Base-by-base conservation (phyloP, 2,888 invertebrate genomes). In the Caenorhabditis macrosperma region DNA sequence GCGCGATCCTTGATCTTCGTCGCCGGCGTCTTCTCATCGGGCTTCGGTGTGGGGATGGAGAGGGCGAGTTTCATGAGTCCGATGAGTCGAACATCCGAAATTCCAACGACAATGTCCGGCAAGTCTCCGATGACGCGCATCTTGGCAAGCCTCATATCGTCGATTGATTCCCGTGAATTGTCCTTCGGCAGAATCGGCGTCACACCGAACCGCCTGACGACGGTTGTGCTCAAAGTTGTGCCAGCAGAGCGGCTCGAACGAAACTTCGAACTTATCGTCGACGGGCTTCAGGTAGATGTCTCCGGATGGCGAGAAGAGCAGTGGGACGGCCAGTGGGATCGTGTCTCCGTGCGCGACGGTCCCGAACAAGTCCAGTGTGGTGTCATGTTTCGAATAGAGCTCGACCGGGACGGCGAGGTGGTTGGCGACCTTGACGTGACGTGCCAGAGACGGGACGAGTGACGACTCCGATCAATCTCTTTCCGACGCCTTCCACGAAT, bases 91-190 rank as follows among this genome's bases (percentile, higher is more conserved):
- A 89, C 86, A 84, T 93, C 93, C 12, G 93, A 92, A 69, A 93
- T 87, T 57, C 87, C 90, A 6, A 93, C 82, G 48, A 91, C 91
- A n/a, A 93, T 84, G 66, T 91, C 88, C 1, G 93, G 93, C 64
- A 93, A 88, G 55, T 91, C 91, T 24, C 93, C 94, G 66, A 92
- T 92, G 0, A 98, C 91, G 91, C 95, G 95, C 77, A 95, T 76
- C 76, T 95, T 95, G 0, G 98, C 95, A 90, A 99, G 91, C n/a
- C 95, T 92, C 0, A 96, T 95, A 92, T 99, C 97, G 89, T 96
- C 95, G 2, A 99, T 93, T 60, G 97, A 93, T 90, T 96, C 88
- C 96, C 94, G 88, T 95, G 94, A 67, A 96, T 93, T 78, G 2
- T 98, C 93, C 48, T 91, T 90, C 59, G 93, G 88, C 66, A 91